These are phyloP conservation scores for Octodon degus DNA, from an alignment of 2,113 vertebrate genomes.

Conservation along the genomic window DNA sequence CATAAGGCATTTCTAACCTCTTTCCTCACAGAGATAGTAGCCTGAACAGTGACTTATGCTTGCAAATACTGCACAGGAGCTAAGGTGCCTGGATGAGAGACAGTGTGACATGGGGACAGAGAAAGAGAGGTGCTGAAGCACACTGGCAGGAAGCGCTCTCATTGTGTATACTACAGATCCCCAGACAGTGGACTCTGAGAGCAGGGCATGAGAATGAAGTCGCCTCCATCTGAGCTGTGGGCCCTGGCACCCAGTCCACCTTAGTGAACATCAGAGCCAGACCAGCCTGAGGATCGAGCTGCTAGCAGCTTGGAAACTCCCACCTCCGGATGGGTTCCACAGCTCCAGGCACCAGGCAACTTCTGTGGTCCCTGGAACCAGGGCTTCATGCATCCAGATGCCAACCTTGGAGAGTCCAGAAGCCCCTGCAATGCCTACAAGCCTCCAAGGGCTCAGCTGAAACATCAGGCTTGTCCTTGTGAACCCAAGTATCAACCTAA, in stretches of 20 bases:
- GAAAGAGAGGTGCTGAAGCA: not conserved
- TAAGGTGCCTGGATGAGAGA: too few species aligned
- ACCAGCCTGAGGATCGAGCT: not conserved
- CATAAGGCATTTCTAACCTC: not conserved
- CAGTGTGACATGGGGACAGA: not conserved
- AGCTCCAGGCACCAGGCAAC: not conserved
- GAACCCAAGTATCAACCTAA: not conserved
- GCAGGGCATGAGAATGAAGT: too few species aligned
- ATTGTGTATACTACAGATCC: rapidly evolving
- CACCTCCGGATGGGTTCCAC: not conserved
- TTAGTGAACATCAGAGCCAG: not conserved
- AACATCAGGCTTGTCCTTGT: not conserved
- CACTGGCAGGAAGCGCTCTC: not conserved
- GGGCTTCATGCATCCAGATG: not conserved
- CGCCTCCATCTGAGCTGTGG: not conserved
- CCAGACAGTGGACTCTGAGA: not conserved
- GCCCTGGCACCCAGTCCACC: not conserved
- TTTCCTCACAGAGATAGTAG: not conserved
- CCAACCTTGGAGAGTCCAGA: not conserved
- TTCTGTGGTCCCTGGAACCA: too few species aligned
- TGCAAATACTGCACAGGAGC: not conserved
- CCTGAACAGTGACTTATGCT: not conserved
- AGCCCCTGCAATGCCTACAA: not conserved
- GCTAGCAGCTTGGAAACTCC: not conserved
- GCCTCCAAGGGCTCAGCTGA: not conserved